Evolutionary conservation across 2,797 vertebrate species (phyloP).

Genomic region (Sebastes taczanowskii): DNA sequence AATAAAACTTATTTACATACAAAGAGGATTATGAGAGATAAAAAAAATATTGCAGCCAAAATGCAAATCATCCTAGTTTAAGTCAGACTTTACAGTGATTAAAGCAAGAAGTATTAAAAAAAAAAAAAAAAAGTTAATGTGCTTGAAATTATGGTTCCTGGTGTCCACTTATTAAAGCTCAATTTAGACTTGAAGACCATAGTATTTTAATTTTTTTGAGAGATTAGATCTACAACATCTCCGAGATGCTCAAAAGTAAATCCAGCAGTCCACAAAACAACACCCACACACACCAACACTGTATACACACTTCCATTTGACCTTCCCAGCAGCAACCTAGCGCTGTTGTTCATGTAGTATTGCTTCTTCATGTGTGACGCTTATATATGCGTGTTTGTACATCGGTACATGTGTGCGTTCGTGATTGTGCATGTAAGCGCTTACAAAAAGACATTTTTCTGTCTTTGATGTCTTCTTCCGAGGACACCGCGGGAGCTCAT

Average conservation of each 20-base stretch:
- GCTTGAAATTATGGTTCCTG: neutral
- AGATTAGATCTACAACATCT: neutral
- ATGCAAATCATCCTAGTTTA: constrained; percentile 24
- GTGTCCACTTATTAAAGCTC: neutral
- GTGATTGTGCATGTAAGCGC: constrained; percentile 2
- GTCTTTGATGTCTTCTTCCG: constrained; percentile 63
- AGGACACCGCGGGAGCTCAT: constrained; percentile 47
- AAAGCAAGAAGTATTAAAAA: neutral
- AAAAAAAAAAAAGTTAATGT: neutral
- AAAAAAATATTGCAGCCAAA: constrained; percentile 10
- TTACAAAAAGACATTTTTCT: constrained; percentile 12
- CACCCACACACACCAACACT: neutral
- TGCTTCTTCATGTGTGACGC: constrained; percentile 2
- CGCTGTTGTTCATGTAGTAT: neutral
- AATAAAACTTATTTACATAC: constrained; percentile 49
- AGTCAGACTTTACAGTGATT: constrained; percentile 2
- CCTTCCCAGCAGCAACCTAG: constrained; percentile 4
- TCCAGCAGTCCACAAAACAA: neutral
- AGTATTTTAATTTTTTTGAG: neutral
- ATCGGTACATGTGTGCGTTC: constrained; percentile 16
- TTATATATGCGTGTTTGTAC: constrained; percentile 17
- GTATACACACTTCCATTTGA: neutral
- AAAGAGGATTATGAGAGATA: constrained; percentile 48
- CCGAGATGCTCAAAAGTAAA: constrained; percentile 1
- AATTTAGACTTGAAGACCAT: neutral